A percentile compares a stretch with the other conserved stretches of the same genome.
Conservation (phyloP, 2,113 vertebrate genomes). For the Carassius gibelio region DNA sequence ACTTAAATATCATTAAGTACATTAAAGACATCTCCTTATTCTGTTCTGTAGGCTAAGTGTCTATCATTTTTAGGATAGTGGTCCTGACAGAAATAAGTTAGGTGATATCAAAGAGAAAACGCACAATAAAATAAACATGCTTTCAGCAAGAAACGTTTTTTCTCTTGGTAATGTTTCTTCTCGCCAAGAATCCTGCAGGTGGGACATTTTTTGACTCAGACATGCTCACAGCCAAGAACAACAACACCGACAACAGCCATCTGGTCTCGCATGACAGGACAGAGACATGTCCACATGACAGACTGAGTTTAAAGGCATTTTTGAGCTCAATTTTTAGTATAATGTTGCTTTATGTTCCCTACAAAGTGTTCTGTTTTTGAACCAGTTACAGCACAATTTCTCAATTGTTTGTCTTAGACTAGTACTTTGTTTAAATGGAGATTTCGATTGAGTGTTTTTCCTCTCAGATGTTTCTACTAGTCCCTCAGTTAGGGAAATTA, state of each 20-base stretch:
- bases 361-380: slow-evolving; percentile 10
- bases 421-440: background rate
- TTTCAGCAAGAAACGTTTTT: slow-evolving; percentile 51
- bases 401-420: background rate
- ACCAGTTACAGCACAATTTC: background rate
- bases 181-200: slow-evolving; percentile 39
- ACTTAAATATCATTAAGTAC: too few relatives aligned
- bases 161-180: slow-evolving; percentile 64
- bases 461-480: background rate
- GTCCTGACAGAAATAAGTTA: background rate
- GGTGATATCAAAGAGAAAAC: slow-evolving; percentile 39
- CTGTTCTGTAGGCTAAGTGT: too few relatives aligned
- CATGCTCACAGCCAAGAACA: slow-evolving; percentile 54
- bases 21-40: too few relatives aligned
- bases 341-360: background rate
- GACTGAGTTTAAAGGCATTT: slow-evolving; percentile 6
- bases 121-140: slow-evolving; percentile 58
- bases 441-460: background rate
- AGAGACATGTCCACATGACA: slow-evolving; percentile 53
- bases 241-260: slow-evolving; percentile 62
- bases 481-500: background rate
- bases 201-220: slow-evolving; percentile 52
- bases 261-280: background rate
- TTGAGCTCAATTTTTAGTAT: background rate
- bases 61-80: too few relatives aligned